Conservation (phyloP, 2,797 vertebrate genomes). For the Rachycentron canadum region DNA sequence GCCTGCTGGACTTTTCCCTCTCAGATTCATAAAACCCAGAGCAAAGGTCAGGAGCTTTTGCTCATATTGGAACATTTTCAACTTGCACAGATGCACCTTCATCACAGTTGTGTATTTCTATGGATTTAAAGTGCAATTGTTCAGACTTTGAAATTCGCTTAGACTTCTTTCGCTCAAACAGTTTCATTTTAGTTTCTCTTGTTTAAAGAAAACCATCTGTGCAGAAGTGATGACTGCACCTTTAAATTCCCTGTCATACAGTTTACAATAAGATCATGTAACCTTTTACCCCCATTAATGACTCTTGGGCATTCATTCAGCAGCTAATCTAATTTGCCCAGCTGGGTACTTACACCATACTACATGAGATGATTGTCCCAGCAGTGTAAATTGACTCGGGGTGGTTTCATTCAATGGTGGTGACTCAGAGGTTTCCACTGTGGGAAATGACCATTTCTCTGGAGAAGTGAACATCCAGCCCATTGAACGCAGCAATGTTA, state of each 20-base stretch:
- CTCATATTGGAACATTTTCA: too few species aligned
- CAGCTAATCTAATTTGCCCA: constrained; percentile 16
- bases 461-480: constrained; percentile 7
- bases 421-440: constrained; percentile 2
- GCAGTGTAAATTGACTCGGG: constrained; percentile 5
- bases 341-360: neutral
- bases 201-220: neutral
- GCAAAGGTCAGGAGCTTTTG: too few species aligned
- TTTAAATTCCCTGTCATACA: neutral
- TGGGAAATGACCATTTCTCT: constrained; percentile 23
- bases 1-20: too few species aligned
- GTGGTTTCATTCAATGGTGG: neutral
- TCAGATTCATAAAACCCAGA: too few species aligned
- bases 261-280: neutral
- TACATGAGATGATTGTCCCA: constrained; percentile 6
- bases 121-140: neutral
- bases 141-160: neutral
- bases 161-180: neutral
- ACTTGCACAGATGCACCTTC: neutral
- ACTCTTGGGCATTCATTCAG: constrained; percentile 1
- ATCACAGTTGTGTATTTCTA: neutral
- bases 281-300: constrained; percentile 1
- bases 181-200: neutral
- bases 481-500: constrained; percentile 3
- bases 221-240: neutral